Conservation (phyloP, 2,797 vertebrate genomes). For the Sebastes taczanowskii region DNA sequence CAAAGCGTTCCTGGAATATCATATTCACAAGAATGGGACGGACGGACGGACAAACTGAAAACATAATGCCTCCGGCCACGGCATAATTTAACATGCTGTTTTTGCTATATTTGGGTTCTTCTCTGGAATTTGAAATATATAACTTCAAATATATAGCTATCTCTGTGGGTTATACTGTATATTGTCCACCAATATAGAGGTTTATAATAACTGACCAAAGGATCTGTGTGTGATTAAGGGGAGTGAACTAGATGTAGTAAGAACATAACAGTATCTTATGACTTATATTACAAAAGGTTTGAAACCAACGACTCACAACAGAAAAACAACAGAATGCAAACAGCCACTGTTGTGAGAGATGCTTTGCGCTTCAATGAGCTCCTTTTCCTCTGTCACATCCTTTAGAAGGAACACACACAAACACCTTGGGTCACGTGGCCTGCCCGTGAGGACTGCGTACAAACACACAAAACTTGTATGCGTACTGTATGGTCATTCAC, state of each 20-base stretch:
- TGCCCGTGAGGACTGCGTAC: slow-evolving; percentile 13
- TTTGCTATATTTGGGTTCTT: not conserved
- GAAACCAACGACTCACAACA: not conserved
- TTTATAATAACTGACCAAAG: not conserved
- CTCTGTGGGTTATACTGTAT: not conserved
- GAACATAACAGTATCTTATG: not conserved
- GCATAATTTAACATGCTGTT: too few relatives aligned
- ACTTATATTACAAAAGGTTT: not conserved
- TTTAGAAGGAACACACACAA: slow-evolving; percentile 29
- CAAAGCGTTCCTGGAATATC: too few relatives aligned
- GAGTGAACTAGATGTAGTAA: not conserved
- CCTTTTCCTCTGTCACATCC: slow-evolving; percentile 12
- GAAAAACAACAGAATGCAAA: not conserved
- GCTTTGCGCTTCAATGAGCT: slow-evolving; percentile 3
- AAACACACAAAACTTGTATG: slow-evolving; percentile 19
- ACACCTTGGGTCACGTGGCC: slow-evolving; percentile 35
- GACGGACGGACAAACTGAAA: too few relatives aligned
- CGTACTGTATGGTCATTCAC: not conserved
- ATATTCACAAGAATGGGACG: too few relatives aligned
- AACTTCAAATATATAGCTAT: too few relatives aligned
- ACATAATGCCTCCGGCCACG: too few relatives aligned
- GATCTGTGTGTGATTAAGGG: not conserved
- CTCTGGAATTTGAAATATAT: not conserved
- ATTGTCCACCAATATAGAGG: not conserved
- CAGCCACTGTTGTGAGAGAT: slow-evolving; percentile 6